Conservation (phyloP, 1,140 invertebrate genomes). For the Danaus melanippus region DNA sequence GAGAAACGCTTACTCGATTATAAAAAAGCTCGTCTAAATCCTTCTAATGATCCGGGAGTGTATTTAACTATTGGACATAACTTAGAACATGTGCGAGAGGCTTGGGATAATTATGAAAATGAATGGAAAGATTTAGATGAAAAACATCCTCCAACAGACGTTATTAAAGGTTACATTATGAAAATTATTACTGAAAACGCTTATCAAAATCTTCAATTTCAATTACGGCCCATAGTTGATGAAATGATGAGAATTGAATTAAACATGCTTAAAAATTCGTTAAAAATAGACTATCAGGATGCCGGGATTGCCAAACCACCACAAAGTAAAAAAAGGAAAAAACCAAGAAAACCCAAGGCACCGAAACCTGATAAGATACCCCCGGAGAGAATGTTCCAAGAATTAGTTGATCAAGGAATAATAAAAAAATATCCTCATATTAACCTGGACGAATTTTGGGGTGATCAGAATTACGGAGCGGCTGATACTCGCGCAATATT, state of each 20-base stretch:
- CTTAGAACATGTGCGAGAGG: conserved; percentile 29
- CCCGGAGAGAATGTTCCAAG: conserved; percentile 52
- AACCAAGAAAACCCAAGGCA: conserved; percentile 41
- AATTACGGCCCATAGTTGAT: conserved; percentile 55
- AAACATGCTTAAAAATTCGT: conserved; percentile 41
- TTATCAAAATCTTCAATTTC: conserved; percentile 43
- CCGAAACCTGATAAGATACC: conserved; percentile 45
- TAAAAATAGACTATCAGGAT: conserved; percentile 42
- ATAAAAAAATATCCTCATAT: conserved; percentile 45
- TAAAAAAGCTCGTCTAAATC: conserved; percentile 53
- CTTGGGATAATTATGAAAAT: conserved; percentile 48
- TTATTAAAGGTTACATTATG: conserved; percentile 47
- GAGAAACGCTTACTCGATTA: conserved; percentile 49
- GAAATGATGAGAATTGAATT: conserved; percentile 61
- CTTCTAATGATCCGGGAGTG: conserved; percentile 57
- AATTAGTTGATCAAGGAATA: conserved; percentile 53
- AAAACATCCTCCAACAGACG: conserved; percentile 34
- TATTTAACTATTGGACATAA: conserved; percentile 36
- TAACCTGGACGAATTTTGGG: conserved; percentile 55
- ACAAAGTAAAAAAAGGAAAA: conserved; percentile 44
- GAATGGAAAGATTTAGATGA: conserved; percentile 49
- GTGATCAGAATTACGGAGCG: conserved; percentile 54
- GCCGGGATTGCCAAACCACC: conserved; percentile 36
- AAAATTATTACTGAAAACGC: conserved; percentile 47
- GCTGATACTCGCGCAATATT: conserved; percentile 49